Conservation (phyloP, 2,797 vertebrate species). For the Gymnothorax reevesii region DNA sequence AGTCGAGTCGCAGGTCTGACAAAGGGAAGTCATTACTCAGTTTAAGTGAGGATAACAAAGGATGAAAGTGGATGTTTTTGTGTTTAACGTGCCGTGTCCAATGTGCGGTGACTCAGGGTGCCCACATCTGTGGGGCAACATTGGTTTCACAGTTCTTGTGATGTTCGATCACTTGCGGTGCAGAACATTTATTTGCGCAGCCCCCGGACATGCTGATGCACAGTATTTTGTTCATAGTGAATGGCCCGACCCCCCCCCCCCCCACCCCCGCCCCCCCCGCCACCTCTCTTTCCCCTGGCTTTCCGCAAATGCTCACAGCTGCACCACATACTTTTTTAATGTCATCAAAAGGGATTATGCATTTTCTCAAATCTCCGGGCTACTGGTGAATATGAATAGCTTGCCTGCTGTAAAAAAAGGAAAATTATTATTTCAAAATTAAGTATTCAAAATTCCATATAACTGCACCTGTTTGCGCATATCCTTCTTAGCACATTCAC, state of each 20-base stretch:
- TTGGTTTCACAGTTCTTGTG: background rate
- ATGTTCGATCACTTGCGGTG: background rate
- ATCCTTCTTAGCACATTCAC: background rate
- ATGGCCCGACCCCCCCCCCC: background rate
- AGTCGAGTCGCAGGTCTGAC: background rate
- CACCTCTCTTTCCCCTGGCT: background rate
- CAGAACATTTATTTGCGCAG: background rate
- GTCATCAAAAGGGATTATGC: background rate
- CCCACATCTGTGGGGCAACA: background rate
- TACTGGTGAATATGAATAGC: background rate
- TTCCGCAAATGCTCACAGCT: background rate
- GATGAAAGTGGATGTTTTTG: slow-evolving; percentile 13
- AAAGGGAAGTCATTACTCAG: background rate
- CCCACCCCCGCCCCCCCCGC: background rate
- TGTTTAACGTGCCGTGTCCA: background rate
- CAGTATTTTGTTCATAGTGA: background rate
- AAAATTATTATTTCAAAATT: background rate
- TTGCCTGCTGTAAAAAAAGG: background rate
- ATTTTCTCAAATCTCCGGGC: background rate
- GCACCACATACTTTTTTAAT: background rate
- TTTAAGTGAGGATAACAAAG: slow-evolving; percentile 41
- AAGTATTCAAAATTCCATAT: background rate
- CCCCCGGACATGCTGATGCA: background rate
- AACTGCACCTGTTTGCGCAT: background rate
- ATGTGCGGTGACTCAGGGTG: background rate